A percentile compares a stretch with the other conserved stretches of the same genome.
Evolutionary conservation across 2,113 vertebrate species (phyloP).

Genomic region (Rhinogobius similis): DNA sequence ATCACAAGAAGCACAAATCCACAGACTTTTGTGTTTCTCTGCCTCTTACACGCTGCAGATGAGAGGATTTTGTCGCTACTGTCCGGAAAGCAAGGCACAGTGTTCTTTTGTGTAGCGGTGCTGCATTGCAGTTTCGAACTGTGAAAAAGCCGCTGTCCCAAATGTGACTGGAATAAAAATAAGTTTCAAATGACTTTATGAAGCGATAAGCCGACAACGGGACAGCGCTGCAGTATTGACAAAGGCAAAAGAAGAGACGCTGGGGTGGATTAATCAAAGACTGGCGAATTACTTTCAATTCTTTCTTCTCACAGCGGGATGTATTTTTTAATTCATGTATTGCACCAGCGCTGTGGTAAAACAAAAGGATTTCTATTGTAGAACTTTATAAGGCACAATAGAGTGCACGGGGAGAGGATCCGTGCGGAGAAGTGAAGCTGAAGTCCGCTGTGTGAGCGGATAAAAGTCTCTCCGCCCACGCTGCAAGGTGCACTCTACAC

Average conservation of each 20-base stretch:
- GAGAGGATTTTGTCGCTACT: conserved; percentile 20
- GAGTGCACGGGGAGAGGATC: conserved; percentile 21
- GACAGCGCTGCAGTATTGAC: conserved; percentile 27
- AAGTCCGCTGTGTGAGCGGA: conserved; percentile 58
- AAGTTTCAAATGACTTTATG: conserved; percentile 55
- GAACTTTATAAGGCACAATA: conserved; percentile 40
- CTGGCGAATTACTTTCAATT: conserved; percentile 46
- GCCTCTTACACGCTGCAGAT: conserved; percentile 32
- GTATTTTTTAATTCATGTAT: conserved; percentile 40
- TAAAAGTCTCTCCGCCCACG: conserved; percentile 59
- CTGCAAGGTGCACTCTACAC: conserved; percentile 39
- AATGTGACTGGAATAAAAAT: conserved; percentile 72
- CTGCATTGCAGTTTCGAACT: conserved; percentile 83
- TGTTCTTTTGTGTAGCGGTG: conserved; percentile 66
- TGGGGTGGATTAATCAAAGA: conserved; percentile 60
- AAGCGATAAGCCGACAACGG: conserved; percentile 42
- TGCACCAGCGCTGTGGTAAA: conserved; percentile 24
- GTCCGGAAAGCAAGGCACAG: conserved; percentile 54
- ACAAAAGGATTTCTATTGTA: conserved; percentile 32
- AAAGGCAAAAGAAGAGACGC: conserved; percentile 28
- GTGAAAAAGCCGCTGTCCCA: conserved; percentile 69
- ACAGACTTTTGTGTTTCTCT: conserved; percentile 42
- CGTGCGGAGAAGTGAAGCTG: conserved; percentile 46
- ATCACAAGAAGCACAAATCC: conserved; percentile 22
- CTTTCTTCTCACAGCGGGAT: conserved; percentile 42